Evolutionary conservation across 2,797 vertebrate genomes (phyloP), one percentile per base, ranked within the genome.

Genomic region (Cichlasoma orientale): DNA sequence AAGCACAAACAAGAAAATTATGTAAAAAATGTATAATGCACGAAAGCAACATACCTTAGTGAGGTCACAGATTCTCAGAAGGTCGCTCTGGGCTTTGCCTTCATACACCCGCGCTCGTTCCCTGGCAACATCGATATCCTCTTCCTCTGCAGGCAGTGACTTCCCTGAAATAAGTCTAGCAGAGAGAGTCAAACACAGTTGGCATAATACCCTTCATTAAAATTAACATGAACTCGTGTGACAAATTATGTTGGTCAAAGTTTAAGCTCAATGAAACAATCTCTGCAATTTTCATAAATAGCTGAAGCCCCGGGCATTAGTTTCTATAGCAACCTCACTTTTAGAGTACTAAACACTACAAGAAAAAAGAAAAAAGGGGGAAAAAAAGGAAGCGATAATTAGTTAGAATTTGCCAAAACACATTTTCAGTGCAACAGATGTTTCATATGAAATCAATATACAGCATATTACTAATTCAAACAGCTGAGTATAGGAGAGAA

Each of bases 91-190:
- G 68, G 97, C 97, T 47, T 92, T 93, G 50, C 97, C 98, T 5
- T 94, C 91, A 2, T 95, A 89, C 82, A 99, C 96, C 29, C 98
- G 95, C 72, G 95, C 89, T 8, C 98, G 96, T 82, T 99, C 98
- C 47, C 93, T 95, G 18, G 96, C 96, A 68, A 99, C 98, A 47
- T 99, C 98, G 21, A 97, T 93, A 81, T 99, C 98, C 82, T 99
- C 98, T 61, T 97, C 95, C 77, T 90, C 95, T 19, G 93, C 38
- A 33, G 96, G 90, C 68, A 93, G 91, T 13, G 96, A 92, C 54
- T 95, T 96, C 25, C 88, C 87, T 16, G 92, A 94, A 79, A 96
- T 85, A 3, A 96, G 94, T 92, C 98, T 99, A 91, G 10, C 77
- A n/a, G 61, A 57, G 73, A 82, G 69, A 84, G 76, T 86, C 50